A percentile compares a stretch with the other conserved stretches of the same genome.
Conservation (phyloP, 2,888 invertebrate genomes). For the Drosophila greeni region DNA sequence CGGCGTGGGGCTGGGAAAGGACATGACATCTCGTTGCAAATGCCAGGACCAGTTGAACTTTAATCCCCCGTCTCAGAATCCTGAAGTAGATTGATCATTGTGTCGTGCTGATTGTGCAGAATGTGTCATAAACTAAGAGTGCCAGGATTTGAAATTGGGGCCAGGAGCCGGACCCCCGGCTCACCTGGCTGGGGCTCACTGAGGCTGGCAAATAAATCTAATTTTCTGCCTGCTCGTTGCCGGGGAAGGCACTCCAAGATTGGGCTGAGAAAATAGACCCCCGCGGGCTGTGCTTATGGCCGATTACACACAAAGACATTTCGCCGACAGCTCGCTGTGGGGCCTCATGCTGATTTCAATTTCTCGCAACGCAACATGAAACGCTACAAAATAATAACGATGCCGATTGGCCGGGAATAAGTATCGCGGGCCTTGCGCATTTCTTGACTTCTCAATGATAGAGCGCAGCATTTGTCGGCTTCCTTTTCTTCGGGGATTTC, state of each 20-base stretch:
- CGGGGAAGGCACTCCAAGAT: conserved; percentile 49
- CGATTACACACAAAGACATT: conserved; percentile 64
- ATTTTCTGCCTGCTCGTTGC: conserved; percentile 18
- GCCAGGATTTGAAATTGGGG: conserved; percentile 10
- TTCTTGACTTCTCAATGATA: conserved; percentile 54
- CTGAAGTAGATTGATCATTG: conserved; percentile 40
- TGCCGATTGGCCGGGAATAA: conserved; percentile 53
- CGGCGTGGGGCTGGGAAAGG: conserved; percentile 9
- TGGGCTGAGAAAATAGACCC: conserved; percentile 42
- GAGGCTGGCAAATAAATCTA: conserved; percentile 10
- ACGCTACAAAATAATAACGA: conserved; percentile 71
- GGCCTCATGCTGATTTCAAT: conserved; percentile 70
- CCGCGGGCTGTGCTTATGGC: conserved; percentile 58
- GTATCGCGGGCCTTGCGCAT: conserved; percentile 56
- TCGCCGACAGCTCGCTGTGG: conserved; percentile 50
- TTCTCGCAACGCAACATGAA: conserved; percentile 67
- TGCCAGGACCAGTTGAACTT: conserved; percentile 37
- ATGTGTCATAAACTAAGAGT: conserved; percentile 31
- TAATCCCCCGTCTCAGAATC: conserved; percentile 5
- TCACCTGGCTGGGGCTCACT: conserved; percentile 15
- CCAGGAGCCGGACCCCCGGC: conserved; percentile 1
- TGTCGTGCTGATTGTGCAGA: conserved; percentile 22
- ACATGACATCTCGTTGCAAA: conserved; percentile 32
- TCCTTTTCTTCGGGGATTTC: conserved; percentile 49
- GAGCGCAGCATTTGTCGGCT: conserved; percentile 57